Percentiles rank a stretch among this genome's conserved stretches.
Conservation (phyloP, 1,140 invertebrate species). For the Steinernema feltiae region DNA sequence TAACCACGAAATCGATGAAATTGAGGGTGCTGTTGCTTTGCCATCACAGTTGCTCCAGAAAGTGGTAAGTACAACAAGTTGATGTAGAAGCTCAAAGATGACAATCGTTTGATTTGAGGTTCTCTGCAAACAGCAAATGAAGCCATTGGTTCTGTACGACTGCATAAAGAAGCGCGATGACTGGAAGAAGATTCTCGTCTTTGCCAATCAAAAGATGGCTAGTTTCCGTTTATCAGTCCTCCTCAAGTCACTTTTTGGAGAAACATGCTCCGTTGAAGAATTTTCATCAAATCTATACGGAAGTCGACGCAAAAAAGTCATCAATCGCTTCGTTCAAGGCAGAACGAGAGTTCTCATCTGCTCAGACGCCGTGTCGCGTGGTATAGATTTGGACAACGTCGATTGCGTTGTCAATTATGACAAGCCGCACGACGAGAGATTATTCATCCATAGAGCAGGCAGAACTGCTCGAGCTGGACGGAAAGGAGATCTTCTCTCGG, state of each 20-base stretch:
- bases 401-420: slow-evolving; percentile 87
- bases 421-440: slow-evolving; percentile 62
- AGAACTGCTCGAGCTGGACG: not conserved
- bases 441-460: slow-evolving; percentile 20
- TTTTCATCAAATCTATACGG: slow-evolving; percentile 56
- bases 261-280: slow-evolving; percentile 51
- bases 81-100: not conserved
- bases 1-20: not conserved
- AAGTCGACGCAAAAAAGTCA: slow-evolving; percentile 58
- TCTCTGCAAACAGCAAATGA: not conserved
- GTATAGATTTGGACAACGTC: slow-evolving; percentile 81
- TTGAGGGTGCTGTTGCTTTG: not conserved
- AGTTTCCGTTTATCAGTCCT: slow-evolving; percentile 21
- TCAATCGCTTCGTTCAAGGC: slow-evolving; percentile 70
- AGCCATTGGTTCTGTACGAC: not conserved
- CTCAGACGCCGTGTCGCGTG: slow-evolving; percentile 84
- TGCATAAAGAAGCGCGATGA: slow-evolving; percentile 48
- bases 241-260: slow-evolving; percentile 14
- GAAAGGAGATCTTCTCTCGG: not conserved
- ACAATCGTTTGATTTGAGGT: not conserved
- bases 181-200: slow-evolving; percentile 75
- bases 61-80: not conserved
- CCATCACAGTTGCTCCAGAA: not conserved
- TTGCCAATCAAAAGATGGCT: slow-evolving; percentile 69
- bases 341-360: slow-evolving; percentile 68